Base-by-base conservation (phyloP, 2,113 vertebrate genomes). In the Pterophyllum scalare region DNA sequence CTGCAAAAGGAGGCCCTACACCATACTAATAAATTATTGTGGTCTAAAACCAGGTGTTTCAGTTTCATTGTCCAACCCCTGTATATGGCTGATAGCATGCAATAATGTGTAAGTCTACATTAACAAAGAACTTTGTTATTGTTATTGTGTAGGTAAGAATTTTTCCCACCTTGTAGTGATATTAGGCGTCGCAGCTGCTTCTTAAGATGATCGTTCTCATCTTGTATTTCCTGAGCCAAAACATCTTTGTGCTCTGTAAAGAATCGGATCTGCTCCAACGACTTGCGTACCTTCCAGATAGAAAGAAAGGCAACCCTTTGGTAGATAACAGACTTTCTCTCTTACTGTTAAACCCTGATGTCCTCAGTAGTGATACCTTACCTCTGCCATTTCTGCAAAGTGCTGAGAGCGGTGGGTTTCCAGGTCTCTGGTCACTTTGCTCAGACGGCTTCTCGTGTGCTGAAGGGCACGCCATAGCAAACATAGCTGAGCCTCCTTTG, bases 131-230 rank as follows among this genome's bases (percentile, higher is more conserved):
- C 5, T 49, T 49, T 49, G 14, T 2, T 15, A 49, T 49, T 49
- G 43, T 5, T 17, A 14, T 75, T 14, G 19, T 49, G 3, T 57
- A 49, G 24, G 33, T 67, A 22, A 79, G 70, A n/a, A 70, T 43
- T 28, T 83, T 33, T 82, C 89, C 14, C n/a, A 97, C 97, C 96
- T 90, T 96, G 95, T 70, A 96, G 91, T 52, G 94, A 89, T 59
- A 90, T 89, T 11, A 96, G 80, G 10, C 46, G 91, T 4, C 22
- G 83, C 74, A 97, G 90, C 79, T 96, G 92, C 4, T 83, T 62
- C 78, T 88, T 93, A 33, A 97, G 95, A 24, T 94, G 92, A 46
- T 96, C 88, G 0, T 96, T 97, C 85, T 97, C 96, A n/a, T 91
- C 94, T 83, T 97, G 95, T 13, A 85, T 95, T 59, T 95, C 87